Evolutionary conservation across 2,113 vertebrate species (phyloP), one percentile per base, ranked within the genome.

Genomic region (Triplophysa rosa): DNA sequence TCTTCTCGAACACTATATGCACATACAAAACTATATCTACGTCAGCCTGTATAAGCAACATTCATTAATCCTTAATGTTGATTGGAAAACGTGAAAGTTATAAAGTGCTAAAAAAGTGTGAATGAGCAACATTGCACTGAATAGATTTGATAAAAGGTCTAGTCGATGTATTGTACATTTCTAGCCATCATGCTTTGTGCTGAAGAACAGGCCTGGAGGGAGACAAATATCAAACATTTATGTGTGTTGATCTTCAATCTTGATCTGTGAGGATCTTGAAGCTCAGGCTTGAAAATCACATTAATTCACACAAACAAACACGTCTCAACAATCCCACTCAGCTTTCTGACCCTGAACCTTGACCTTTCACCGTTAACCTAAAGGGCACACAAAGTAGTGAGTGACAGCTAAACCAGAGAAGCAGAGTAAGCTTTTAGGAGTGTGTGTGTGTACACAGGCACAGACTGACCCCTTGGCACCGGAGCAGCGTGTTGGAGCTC

Each of bases 301-400:
- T 54, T 8, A 62, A 62, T 62, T 54, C 49, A 45, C 33, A 63
- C 37, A 62, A 54, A 52, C 40, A 29, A 56, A 70, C 66, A 24
- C 16, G 33, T 26, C 40, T 71, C 16, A 45, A 88, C 89, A 90
- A 88, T 87, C 83, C 87, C 90, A 92, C 90, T 92, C 91, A 91
- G 89, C 88, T 90, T 91, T 89, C 84, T 90, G 89, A 91, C 91
- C 90, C 90, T 88, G 89, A 91, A 91, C 91, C 88, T 89, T 92
- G 86, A 90, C 92, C 90, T 88, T 82, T 90, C 85, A 93, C 90
- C 90, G 88, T 91, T 89, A 92, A 88, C 91, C 91, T 81, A 69
- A 87, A 87, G 87, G 87, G 82, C 89, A 92, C 91, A 92, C 88
- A 91, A 90, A 90, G 89, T 87, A 87, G 87, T 92, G 92, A 92